Evolutionary conservation across 1,140 invertebrate species (phyloP).

Genomic region (Stenopsyche tienmushanensis): DNA sequence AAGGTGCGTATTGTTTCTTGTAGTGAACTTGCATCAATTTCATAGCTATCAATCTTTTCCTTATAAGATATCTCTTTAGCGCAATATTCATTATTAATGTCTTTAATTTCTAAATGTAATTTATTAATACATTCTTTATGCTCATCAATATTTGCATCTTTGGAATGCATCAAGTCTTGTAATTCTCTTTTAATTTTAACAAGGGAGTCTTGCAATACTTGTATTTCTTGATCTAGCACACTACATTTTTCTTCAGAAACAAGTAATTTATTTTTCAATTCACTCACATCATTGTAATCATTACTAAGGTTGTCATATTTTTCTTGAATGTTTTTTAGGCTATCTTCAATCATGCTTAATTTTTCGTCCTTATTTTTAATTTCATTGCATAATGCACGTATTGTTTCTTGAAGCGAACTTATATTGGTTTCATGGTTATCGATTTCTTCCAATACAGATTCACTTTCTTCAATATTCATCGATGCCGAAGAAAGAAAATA

Average conservation of each 20-base stretch:
- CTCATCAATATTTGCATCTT: background rate
- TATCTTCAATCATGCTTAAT: no score
- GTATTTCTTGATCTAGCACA: no score
- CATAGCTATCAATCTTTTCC: background rate
- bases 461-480: no score
- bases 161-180: background rate
- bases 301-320: no score
- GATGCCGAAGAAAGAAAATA: no score
- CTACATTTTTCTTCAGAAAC: no score
- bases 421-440: background rate
- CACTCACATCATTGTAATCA: no score
- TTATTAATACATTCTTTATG: background rate
- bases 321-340: no score
- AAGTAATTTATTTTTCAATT: no score
- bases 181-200: background rate
- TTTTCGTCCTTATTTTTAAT: background rate
- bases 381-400: background rate
- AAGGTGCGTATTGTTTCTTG: background rate
- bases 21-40: background rate
- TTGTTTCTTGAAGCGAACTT: background rate
- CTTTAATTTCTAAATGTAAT: background rate
- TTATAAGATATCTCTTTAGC: background rate
- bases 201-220: no score
- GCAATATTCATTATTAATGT: background rate
- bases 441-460: conserved; percentile 4